Base-by-base conservation (phyloP, 2,888 invertebrate genomes). In the Catocala sponsa region DNA sequence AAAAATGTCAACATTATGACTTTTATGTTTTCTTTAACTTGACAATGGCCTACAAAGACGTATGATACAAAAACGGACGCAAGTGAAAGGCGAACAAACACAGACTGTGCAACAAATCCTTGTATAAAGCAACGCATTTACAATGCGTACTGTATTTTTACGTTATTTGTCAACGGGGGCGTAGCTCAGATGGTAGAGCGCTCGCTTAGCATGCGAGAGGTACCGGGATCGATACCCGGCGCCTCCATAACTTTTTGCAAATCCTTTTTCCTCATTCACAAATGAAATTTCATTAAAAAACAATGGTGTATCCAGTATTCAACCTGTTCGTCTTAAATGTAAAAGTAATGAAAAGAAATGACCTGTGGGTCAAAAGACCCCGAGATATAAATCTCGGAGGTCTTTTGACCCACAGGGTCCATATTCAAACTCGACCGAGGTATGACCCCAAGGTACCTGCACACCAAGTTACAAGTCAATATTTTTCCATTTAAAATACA, bases 131-230 rank as follows among this genome's bases (percentile, higher is more conserved):
- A 6, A 38, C 57, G 51, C 56, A 65, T 60, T 25, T 54, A 70
- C 52, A 74, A 63, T 63, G 9, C 42, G 12, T 59, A 59, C 57
- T 53, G 13, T 53, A 60, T 4, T 59, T 79, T 70, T 15, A 9
- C 5, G 0, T 0, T 0, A 0, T 1, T 2, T 0, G 0, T 1
- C 52, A 75, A 60, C 72, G 94, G 92, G 92, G 94, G 92, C 92
- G 94, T 94, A 94, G 94, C 93, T 94, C 94, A 94, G 94, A 94
- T 93, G 94, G 94, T 94, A 94, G 94, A 94, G 94, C 93, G 94
- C 94, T 94, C 94, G 93, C 94, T 94, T 93, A 94, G 93, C 94
- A 94, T 94, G 94, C 87, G 93, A 93, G 94, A 93, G 91, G 92
- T 92, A 93, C 93, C 91, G 94, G 93, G 92, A 94, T 93, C 94